Evolutionary conservation across 2,797 vertebrate genomes (phyloP).

Genomic region (Pygocentrus nattereri): DNA sequence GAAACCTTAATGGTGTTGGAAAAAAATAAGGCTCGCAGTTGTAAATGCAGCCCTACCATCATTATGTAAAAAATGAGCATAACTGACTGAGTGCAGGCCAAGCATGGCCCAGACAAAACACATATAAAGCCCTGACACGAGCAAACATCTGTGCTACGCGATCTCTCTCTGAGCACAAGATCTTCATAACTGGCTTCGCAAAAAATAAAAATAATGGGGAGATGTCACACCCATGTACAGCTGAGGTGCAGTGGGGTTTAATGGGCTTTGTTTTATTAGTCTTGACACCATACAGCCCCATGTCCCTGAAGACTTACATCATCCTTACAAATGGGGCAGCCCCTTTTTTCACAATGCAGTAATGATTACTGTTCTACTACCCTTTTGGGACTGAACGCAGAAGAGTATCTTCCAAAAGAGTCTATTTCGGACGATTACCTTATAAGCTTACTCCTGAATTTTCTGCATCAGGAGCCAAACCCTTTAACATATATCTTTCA

Average conservation of each 20-base stretch:
- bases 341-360: constrained; percentile 26
- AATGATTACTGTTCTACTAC: constrained; percentile 27
- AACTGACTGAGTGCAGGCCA: background rate
- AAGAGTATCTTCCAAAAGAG: constrained; percentile 13
- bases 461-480: constrained; percentile 10
- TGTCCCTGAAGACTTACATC: constrained; percentile 58
- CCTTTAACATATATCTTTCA: background rate
- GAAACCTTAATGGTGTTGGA: background rate
- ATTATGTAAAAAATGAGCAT: background rate
- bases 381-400: constrained; percentile 2
- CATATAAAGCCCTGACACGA: background rate
- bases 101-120: background rate
- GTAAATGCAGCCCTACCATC: background rate
- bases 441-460: background rate
- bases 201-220: background rate
- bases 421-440: background rate
- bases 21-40: background rate
- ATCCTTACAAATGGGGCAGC: constrained; percentile 45
- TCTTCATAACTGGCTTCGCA: background rate
- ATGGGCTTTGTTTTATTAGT: constrained; percentile 49
- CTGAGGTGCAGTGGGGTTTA: constrained; percentile 25
- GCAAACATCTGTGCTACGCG: background rate
- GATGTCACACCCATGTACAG: constrained; percentile 18
- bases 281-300: constrained; percentile 53
- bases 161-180: background rate